These are phyloP conservation scores for Hippoglossus hippoglossus DNA, from an alignment of 2,797 vertebrate species.

Conservation along the genomic window DNA sequence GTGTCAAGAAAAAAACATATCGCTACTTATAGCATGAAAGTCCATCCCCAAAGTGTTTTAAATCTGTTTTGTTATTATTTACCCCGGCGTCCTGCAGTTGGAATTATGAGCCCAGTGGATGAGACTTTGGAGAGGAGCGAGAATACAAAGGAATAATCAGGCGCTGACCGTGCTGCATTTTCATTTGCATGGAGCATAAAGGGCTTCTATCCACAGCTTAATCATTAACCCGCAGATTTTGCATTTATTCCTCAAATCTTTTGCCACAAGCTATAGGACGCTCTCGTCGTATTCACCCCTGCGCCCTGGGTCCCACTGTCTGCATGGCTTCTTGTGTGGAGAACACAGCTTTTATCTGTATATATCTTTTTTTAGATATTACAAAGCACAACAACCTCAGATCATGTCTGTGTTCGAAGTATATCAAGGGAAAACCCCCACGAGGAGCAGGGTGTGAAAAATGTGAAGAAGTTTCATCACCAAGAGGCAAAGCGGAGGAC, in stretches of 20 bases:
- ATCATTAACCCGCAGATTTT: constrained; percentile 74
- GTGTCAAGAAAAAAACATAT: constrained; percentile 45
- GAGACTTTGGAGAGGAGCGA: constrained; percentile 24
- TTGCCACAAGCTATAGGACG: constrained; percentile 16
- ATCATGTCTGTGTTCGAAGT: constrained; percentile 53
- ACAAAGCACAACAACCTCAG: constrained; percentile 31
- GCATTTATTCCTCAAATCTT: constrained; percentile 38
- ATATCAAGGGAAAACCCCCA: constrained; percentile 55
- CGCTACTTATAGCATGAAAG: constrained; percentile 44
- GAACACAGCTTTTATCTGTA: neutral
- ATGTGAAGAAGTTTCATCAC: constrained; percentile 83
- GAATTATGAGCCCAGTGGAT: constrained; percentile 44
- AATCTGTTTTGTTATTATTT: constrained; percentile 56
- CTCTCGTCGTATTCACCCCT: constrained; percentile 32
- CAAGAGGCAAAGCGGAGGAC: constrained; percentile 85
- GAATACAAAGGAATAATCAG: constrained; percentile 66
- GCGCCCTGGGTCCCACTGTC: constrained; percentile 2
- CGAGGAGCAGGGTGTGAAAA: constrained; percentile 74
- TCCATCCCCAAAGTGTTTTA: constrained; percentile 38
- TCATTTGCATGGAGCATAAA: constrained; percentile 72
- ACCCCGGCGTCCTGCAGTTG: constrained; percentile 21
- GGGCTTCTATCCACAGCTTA: constrained; percentile 71
- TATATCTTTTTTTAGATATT: neutral
- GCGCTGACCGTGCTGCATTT: constrained; percentile 63
- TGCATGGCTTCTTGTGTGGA: constrained; percentile 7